Evolutionary conservation across 1,140 invertebrate genomes (phyloP), one percentile per base, ranked within the genome.

Genomic region (Adoxophyes honmai): DNA sequence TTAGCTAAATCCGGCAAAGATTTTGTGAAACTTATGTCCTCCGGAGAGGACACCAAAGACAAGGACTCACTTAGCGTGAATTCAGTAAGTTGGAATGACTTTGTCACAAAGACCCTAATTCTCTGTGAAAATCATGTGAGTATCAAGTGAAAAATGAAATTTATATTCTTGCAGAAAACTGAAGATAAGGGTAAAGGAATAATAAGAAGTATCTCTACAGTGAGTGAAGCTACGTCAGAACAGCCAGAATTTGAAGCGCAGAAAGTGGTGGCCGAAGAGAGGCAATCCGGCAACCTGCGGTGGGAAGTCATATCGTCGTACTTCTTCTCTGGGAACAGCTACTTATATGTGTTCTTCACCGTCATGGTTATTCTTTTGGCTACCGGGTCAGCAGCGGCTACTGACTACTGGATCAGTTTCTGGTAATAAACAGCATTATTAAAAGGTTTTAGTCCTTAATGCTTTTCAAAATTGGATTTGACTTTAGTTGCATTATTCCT

Each of bases 371-470:
- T 78, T 73, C 13, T 91, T 14, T 51, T 91, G 4, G 87, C 91
- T 4, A 90, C 92, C 33, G 70, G 81, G 1, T 72, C 80, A 4
- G 90, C 86, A 6, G 92, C 89, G 35, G 89, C 88, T 0, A 91
- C 90, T 21, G 95, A 96, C 79, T 94, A 92, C 67, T 96, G 94
- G 94, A 79, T 95, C 0, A 92, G 93, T 15, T 91, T 91, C 55
- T 96, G 94, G 95, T 91, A 75, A 75, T 10, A 33, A 13, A 4
- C 9, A 13, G 13, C 36, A 13, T 13, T 2, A n/a, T 34, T 4
- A 1, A 38, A n/a, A n/a, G n/a, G n/a, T n/a, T n/a, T n/a, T n/a
- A n/a, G n/a, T n/a, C n/a, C n/a, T n/a, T n/a, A n/a, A n/a, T n/a
- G n/a, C n/a, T n/a, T n/a, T n/a, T n/a, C n/a, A n/a, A n/a, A n/a